phyloP scores from a whole-genome alignment of 2,888 invertebrate species.

The Ectemnius continuus region DNA sequence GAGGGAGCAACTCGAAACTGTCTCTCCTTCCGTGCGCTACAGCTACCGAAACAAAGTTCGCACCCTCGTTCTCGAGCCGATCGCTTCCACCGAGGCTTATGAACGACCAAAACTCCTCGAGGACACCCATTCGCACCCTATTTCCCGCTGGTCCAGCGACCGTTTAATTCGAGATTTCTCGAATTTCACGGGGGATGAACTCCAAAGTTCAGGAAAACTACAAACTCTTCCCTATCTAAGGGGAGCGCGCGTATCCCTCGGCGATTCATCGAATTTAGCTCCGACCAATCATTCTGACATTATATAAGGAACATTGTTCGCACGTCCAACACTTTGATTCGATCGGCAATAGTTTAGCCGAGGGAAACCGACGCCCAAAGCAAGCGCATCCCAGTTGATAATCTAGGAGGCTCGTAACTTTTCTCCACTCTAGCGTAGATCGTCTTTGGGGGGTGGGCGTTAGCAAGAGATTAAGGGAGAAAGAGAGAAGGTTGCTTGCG shows the following conservation, averaged over 20 bases:
- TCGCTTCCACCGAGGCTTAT: slow-evolving; percentile 15
- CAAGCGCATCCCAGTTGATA: slow-evolving; percentile 39
- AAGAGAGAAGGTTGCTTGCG: slow-evolving; percentile 19
- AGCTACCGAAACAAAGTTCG: slow-evolving; percentile 34
- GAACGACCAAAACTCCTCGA: slow-evolving; percentile 26
- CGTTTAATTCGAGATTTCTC: slow-evolving; percentile 16
- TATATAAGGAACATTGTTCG: background rate
- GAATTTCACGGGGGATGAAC: slow-evolving; percentile 6
- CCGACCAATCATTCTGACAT: background rate
- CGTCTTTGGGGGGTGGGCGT: slow-evolving; percentile 5
- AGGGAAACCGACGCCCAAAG: slow-evolving; percentile 28
- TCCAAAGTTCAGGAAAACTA: background rate
- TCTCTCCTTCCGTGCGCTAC: slow-evolving; percentile 3
- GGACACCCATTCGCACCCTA: slow-evolving; percentile 26
- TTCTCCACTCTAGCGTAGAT: slow-evolving; percentile 26
- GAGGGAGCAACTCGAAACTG: slow-evolving; percentile 18
- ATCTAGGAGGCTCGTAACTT: slow-evolving; percentile 47
- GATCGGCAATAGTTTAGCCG: background rate
- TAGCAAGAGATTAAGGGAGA: slow-evolving; percentile 26
- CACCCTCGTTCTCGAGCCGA: slow-evolving; percentile 23
- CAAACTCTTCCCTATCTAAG: background rate
- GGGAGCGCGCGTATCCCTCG: background rate
- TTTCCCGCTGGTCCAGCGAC: slow-evolving; percentile 9
- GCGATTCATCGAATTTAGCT: background rate
- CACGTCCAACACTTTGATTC: background rate